phyloP scores from a whole-genome alignment of 2,113 vertebrate species.

The Hyperopisus bebe region DNA sequence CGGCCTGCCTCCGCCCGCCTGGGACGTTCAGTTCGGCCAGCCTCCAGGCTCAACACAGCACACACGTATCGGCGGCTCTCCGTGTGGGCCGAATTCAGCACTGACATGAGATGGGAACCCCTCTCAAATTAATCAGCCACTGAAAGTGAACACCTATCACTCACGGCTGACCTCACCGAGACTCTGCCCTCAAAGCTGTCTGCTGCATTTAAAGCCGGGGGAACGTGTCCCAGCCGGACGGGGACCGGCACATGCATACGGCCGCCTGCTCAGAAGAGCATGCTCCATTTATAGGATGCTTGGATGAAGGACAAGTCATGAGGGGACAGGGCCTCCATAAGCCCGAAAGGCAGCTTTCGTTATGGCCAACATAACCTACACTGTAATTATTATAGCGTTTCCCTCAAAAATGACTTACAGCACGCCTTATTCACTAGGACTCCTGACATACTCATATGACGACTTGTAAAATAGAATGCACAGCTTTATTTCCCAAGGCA shows the following conservation, averaged over 20 bases:
- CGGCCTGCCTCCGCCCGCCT: constrained; percentile 27
- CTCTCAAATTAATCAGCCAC: not conserved
- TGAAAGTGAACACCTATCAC: not conserved
- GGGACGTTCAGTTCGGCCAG: not conserved
- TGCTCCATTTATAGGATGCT: not conserved
- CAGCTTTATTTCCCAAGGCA: not conserved
- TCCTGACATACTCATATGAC: not conserved
- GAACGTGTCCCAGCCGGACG: not conserved
- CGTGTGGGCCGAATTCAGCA: not conserved
- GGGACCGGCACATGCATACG: not conserved
- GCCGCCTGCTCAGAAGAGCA: not conserved
- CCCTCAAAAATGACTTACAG: not conserved
- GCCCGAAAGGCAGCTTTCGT: not conserved
- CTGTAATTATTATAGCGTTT: not conserved
- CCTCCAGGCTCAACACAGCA: not conserved
- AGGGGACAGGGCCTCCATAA: not conserved
- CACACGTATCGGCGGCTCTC: not conserved
- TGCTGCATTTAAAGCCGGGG: not conserved
- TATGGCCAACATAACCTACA: not conserved
- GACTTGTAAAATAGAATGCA: not conserved
- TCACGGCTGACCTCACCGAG: not conserved
- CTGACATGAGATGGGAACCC: not conserved
- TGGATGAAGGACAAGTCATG: not conserved
- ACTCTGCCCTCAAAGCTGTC: not conserved
- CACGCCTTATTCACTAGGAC: not conserved